Conservation (phyloP, 2,888 invertebrate genomes). For the Ornithoptera priamus region DNA sequence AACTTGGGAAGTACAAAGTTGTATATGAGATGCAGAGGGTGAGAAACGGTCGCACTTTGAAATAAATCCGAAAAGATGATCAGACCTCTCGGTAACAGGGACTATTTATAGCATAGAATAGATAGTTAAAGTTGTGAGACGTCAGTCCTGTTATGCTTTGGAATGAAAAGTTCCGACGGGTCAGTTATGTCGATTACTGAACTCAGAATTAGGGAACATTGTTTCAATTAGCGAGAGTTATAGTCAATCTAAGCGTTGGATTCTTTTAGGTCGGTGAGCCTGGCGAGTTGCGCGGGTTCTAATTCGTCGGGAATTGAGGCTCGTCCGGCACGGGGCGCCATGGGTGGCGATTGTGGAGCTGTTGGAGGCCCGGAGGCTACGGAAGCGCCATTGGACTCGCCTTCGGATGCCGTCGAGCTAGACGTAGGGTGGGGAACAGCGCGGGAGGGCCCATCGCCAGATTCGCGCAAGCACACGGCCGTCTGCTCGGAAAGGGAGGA, state of each 20-base stretch:
- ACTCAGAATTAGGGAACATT: slow-evolving; percentile 17
- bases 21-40: slow-evolving; percentile 19
- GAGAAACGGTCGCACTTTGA: slow-evolving; percentile 39
- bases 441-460: slow-evolving; percentile 80
- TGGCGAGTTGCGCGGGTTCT: slow-evolving; percentile 92
- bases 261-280: slow-evolving; percentile 93
- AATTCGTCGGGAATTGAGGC: slow-evolving; percentile 94
- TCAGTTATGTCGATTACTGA: slow-evolving; percentile 16
- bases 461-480: slow-evolving; percentile 65
- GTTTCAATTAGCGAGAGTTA: slow-evolving; percentile 19
- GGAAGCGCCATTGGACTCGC: slow-evolving; percentile 82
- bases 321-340: slow-evolving; percentile 87
- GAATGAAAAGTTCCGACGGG: slow-evolving; percentile 20
- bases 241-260: slow-evolving; percentile 87
- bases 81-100: slow-evolving; percentile 3
- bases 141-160: slow-evolving; percentile 3
- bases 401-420: slow-evolving; percentile 85
- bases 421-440: slow-evolving; percentile 80
- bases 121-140: not conserved
- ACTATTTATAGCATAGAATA: slow-evolving; percentile 5
- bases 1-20: not conserved
- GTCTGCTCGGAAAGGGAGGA: slow-evolving; percentile 74
- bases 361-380: slow-evolving; percentile 78
- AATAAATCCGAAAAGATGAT: slow-evolving; percentile 25
- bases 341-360: slow-evolving; percentile 79